Conservation (phyloP, 2,888 invertebrate species). For the Hirtodrosophila confusa region DNA sequence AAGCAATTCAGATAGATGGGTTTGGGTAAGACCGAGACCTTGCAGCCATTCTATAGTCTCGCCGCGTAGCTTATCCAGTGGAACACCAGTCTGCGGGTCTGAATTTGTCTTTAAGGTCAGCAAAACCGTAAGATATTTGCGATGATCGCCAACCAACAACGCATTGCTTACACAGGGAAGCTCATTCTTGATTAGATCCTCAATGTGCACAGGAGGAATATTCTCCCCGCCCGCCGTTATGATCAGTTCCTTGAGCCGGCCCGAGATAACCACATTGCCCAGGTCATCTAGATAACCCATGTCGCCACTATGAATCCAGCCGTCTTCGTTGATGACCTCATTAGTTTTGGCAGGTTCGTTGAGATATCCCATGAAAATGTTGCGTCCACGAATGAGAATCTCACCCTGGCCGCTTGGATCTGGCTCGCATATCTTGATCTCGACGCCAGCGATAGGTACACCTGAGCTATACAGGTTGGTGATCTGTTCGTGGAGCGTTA, state of each 20-base stretch:
- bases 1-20: constrained; percentile 87
- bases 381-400: constrained; percentile 92
- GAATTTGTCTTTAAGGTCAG: constrained; percentile 93
- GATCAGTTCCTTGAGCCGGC: constrained; percentile 91
- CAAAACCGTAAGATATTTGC: constrained; percentile 93
- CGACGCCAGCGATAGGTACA: constrained; percentile 87
- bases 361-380: constrained; percentile 94
- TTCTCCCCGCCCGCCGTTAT: constrained; percentile 99
- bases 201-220: constrained; percentile 93
- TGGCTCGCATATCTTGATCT: constrained; percentile 88
- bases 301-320: constrained; percentile 95
- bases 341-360: constrained; percentile 88
- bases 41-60: constrained; percentile 89
- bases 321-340: constrained; percentile 90
- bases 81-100: constrained; percentile 88
- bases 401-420: constrained; percentile 92
- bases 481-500: constrained; percentile 82
- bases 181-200: constrained; percentile 90
- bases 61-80: constrained; percentile 88
- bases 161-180: constrained; percentile 91
- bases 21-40: constrained; percentile 87
- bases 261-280: constrained; percentile 90
- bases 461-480: constrained; percentile 89
- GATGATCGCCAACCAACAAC: constrained; percentile 93
- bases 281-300: constrained; percentile 91